Percentiles rank a stretch among this genome's conserved stretches.
Evolutionary conservation across 2,797 vertebrate genomes (phyloP).

Genomic region (Vireo griseus): DNA sequence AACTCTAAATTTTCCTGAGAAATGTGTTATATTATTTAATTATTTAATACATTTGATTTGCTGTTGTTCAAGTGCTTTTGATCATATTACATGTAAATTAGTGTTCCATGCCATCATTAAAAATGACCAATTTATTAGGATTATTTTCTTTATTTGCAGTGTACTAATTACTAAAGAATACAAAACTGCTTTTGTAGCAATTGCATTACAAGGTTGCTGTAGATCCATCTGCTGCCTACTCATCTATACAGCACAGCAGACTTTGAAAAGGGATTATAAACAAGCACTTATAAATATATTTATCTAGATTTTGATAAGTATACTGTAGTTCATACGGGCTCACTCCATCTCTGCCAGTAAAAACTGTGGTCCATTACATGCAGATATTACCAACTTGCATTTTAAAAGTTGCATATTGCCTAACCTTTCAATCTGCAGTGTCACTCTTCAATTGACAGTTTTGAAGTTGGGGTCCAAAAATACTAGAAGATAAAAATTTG

Average conservation of each 20-base stretch:
- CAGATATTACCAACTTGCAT: neutral
- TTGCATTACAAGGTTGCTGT: neutral
- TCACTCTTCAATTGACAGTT: neutral
- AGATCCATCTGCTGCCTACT: constrained; percentile 15
- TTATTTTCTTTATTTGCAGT: neutral
- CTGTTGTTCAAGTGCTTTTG: neutral
- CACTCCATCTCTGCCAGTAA: neutral
- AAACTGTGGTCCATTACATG: neutral
- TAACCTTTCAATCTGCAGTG: neutral
- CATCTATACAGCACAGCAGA: neutral
- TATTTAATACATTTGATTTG: neutral
- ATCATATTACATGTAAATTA: neutral
- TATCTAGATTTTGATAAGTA: neutral
- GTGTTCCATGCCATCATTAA: neutral
- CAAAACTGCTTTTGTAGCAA: neutral
- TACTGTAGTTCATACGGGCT: neutral
- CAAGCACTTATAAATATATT: neutral
- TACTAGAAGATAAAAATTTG: neutral
- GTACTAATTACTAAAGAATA: neutral
- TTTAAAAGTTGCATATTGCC: neutral
- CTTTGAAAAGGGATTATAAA: neutral
- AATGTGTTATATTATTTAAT: neutral
- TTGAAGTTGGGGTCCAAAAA: neutral
- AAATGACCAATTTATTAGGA: neutral
- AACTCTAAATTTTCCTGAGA: neutral